phyloP scores from a whole-genome alignment of 2,888 invertebrate species.

The Lymantria monacha region DNA sequence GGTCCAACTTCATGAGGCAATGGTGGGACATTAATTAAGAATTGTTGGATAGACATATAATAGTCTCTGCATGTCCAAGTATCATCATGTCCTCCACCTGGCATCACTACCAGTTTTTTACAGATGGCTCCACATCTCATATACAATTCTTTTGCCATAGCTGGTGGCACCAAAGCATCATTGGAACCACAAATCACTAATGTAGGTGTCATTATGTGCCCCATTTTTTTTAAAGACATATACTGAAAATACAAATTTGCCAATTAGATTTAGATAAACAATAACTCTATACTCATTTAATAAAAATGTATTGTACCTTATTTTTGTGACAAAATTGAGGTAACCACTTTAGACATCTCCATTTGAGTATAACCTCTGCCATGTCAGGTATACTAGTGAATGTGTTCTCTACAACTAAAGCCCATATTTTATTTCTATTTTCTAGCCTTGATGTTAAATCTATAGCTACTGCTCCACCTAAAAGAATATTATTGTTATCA shows the following conservation, averaged over 20 bases:
- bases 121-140: constrained; percentile 87
- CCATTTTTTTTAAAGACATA: constrained; percentile 88
- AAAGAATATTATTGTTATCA: constrained; percentile 12
- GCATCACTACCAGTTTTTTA: constrained; percentile 90
- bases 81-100: constrained; percentile 95
- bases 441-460: constrained; percentile 90
- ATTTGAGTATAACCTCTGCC: constrained; percentile 91
- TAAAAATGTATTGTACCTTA: constrained; percentile 83
- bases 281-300: not conserved
- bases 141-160: constrained; percentile 93
- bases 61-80: constrained; percentile 96
- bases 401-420: constrained; percentile 95
- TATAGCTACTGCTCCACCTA: constrained; percentile 95
- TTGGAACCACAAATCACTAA: constrained; percentile 94
- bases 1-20: constrained; percentile 52
- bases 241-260: constrained; percentile 79
- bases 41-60: constrained; percentile 81
- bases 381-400: constrained; percentile 97
- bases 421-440: constrained; percentile 91
- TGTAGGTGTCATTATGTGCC: constrained; percentile 87
- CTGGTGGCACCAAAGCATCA: constrained; percentile 93
- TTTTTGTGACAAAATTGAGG: constrained; percentile 95
- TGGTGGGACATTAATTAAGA: constrained; percentile 64
- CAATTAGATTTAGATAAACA: not conserved
- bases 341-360: constrained; percentile 87